These are phyloP conservation scores for Perizoma affinitatum DNA, from an alignment of 2,888 invertebrate species.

Conservation along the genomic window DNA sequence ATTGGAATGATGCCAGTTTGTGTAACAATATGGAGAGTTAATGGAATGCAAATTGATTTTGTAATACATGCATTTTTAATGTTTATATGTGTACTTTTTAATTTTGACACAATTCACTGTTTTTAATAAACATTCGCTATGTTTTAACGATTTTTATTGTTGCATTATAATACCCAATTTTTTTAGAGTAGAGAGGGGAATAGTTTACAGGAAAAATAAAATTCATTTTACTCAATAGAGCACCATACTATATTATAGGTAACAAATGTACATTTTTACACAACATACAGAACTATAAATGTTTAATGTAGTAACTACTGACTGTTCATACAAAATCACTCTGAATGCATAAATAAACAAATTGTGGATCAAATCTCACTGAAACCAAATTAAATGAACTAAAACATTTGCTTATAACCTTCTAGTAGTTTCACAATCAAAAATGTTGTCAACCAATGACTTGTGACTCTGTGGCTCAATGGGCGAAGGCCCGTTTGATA, in stretches of 20 bases:
- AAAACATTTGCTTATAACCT: slow-evolving; percentile 42
- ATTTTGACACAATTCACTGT: too few relatives aligned
- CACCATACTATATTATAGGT: slow-evolving; percentile 48
- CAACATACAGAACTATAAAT: slow-evolving; percentile 52
- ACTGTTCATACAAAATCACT: slow-evolving; percentile 38
- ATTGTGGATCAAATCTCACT: slow-evolving; percentile 35
- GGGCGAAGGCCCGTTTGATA: too few relatives aligned
- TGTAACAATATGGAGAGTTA: too few relatives aligned
- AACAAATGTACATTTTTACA: slow-evolving; percentile 53
- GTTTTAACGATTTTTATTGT: too few relatives aligned
- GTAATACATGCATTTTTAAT: too few relatives aligned
- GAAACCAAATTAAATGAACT: slow-evolving; percentile 40
- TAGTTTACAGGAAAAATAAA: slow-evolving; percentile 26
- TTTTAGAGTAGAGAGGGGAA: not conserved
- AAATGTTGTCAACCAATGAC: slow-evolving; percentile 36
- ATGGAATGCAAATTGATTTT: too few relatives aligned
- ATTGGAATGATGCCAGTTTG: too few relatives aligned
- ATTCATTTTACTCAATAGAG: slow-evolving; percentile 54
- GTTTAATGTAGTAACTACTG: slow-evolving; percentile 43
- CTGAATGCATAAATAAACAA: slow-evolving; percentile 37
- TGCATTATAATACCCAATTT: too few relatives aligned
- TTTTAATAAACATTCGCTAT: too few relatives aligned
- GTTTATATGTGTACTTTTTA: too few relatives aligned
- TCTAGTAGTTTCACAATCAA: slow-evolving; percentile 31
- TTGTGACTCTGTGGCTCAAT: not conserved